Evolutionary conservation across 2,888 invertebrate genomes (phyloP), one percentile per base, ranked within the genome.

Genomic region (Dichetophora obliterata): DNA sequence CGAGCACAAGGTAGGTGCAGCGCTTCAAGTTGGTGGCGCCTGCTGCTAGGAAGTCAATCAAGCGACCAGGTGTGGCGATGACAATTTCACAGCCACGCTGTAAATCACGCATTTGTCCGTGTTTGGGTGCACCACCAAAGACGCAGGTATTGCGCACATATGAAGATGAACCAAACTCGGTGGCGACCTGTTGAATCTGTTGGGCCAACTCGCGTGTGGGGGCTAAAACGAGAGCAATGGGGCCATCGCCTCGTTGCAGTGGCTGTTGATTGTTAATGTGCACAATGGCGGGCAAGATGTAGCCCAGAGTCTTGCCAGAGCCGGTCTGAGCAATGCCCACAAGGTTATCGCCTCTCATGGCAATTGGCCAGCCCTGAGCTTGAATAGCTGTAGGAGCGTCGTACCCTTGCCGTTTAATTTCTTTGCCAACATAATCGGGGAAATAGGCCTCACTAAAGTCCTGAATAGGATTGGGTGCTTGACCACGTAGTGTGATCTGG

Each of bases 41-140:
- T 78, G 92, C 92, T 84, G 96, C 95, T 24, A 97, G 90, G 87
- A 96, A 95, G 90, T 97, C 97, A 84, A 96, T 96, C 43, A 97
- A 90, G 81, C 97, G 92, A n/a, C 97, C 97, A 61, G 97, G 97
- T 65, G 97, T 97, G 2, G 97, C 97, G 85, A 97, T 96, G 16
- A 95, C 94, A 84, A 97, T 95, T 88, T 96, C 96, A 37, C 95
- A 95, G 69, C 96, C 96, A 69, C 94, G 92, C 84, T 94, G 94
- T 63, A 95, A 88, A 83, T 95, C 94, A 77, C 94, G 91, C 16
- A 94, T 93, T 88, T 95, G 93, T 77, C 92, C 91, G 71, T 94
- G 94, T 86, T 96, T 96, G 1, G 96, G 95, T 11, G 97, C 96
- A 52, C 97, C 97, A 78, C 97, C 97, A 90, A 96, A 97, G 19